phyloP scores from a whole-genome alignment of 2,113 vertebrate genomes.

The Pyxicephalus adspersus region DNA sequence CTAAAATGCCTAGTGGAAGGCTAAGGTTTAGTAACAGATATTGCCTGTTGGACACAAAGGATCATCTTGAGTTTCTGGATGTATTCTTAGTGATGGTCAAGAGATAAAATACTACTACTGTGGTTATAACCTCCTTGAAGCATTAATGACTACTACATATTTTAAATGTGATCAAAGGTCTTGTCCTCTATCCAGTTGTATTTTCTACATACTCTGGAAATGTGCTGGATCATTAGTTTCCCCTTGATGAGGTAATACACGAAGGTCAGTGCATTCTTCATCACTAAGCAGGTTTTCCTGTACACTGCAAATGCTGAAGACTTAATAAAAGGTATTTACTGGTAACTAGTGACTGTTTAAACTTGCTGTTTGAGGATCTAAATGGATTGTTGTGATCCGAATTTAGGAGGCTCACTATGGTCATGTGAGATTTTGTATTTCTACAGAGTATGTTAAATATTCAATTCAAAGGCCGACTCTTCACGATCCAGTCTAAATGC shows the following conservation, averaged over 20 bases:
- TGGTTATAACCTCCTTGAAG: too few relatives aligned
- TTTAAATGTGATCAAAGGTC: background rate
- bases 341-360: background rate
- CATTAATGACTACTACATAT: too few relatives aligned
- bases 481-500: too few relatives aligned
- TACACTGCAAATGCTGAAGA: background rate
- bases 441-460: too few relatives aligned
- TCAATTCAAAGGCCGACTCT: too few relatives aligned
- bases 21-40: too few relatives aligned
- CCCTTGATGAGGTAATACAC: background rate
- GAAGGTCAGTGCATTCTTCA: constrained; percentile 4
- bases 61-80: too few relatives aligned
- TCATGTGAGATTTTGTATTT: background rate
- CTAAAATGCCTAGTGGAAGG: too few relatives aligned
- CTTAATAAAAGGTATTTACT: constrained; percentile 2
- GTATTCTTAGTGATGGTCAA: too few relatives aligned
- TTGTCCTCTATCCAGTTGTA: background rate
- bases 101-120: too few relatives aligned
- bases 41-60: too few relatives aligned
- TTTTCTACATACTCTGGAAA: background rate
- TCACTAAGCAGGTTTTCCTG: background rate
- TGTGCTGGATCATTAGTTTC: constrained; percentile 7
- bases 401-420: background rate
- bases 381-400: background rate
- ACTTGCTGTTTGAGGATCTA: background rate